phyloP scores from a whole-genome alignment of 2,113 vertebrate genomes.

The Neodontobutis hainanensis region DNA sequence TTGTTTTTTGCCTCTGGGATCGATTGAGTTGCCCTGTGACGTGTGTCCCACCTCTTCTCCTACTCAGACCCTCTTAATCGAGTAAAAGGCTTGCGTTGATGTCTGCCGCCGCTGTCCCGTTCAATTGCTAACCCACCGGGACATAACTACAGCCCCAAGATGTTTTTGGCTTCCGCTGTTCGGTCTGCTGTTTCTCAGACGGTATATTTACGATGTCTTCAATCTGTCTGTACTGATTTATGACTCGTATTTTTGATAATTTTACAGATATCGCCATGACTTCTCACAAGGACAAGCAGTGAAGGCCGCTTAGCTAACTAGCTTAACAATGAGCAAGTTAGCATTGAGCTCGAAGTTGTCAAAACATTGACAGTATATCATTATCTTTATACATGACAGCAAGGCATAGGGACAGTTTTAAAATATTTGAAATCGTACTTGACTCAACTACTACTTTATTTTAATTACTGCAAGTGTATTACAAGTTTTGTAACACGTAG shows the following conservation, averaged over 20 bases:
- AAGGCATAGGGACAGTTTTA: neutral
- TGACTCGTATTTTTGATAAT: fast-evolving
- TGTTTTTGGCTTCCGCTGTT: constrained; percentile 73
- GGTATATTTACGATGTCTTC: constrained; percentile 53
- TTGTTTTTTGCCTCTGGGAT: constrained; percentile 56
- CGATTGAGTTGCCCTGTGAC: constrained; percentile 46
- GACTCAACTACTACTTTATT: too few relatives aligned
- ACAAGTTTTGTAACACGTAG: neutral
- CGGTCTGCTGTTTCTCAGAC: constrained; percentile 73
- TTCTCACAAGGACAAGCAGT: constrained; percentile 74
- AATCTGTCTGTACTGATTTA: neutral
- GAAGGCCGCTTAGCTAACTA: constrained; percentile 46
- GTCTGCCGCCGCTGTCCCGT: constrained; percentile 37
- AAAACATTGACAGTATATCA: constrained; percentile 12
- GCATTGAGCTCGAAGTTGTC: constrained; percentile 30
- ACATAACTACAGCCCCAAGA: constrained; percentile 43
- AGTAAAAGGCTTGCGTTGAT: constrained; percentile 44
- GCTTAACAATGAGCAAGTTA: constrained; percentile 32
- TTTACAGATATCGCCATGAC: constrained; percentile 48
- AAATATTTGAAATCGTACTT: neutral
- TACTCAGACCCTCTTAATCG: constrained; percentile 68
- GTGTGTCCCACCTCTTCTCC: neutral
- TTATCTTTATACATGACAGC: neutral
- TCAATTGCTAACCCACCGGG: constrained; percentile 37
- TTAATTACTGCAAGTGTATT: too few relatives aligned